Evolutionary conservation across 2,113 vertebrate genomes (phyloP), one percentile per base, ranked within the genome.

Genomic region (Morone chrysops): DNA sequence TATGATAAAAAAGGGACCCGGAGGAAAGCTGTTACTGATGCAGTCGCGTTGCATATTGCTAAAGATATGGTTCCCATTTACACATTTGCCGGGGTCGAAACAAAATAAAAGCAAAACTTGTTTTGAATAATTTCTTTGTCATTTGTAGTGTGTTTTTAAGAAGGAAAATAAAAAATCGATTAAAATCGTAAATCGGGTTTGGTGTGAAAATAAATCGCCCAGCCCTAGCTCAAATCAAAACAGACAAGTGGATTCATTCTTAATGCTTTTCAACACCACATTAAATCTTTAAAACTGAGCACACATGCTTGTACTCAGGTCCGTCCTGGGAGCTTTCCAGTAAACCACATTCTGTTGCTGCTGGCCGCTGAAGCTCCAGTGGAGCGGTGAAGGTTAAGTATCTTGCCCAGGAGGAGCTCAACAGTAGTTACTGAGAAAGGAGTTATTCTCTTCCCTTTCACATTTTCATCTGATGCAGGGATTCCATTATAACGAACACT

Each of bases 381-480:
- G 63, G 17, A 76, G 59, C 43, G 0, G 20, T 68, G 38, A 70
- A 81, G 60, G 70, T 71, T 51, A 65, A 80, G 81, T n/a, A 53
- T 62, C 22, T 71, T 13, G 0, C 61, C 11, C 18, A 12, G 38
- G 50, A 48, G 61, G 57, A 71, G 1, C 1, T 63, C 51, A 40
- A 76, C 60, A 63, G 45, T 48, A 56, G 41, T 51, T 67, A 43
- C 8, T 16, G 40, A 66, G 60, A 54, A 3, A 62, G 8, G 11
- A 63, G 4, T 47, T 43, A 0, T 25, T 72, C 6, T 31, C 13
- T 40, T 36, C 8, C 9, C 57, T 47, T 16, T 22, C 31, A 63
- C 18, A 31, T n/a, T 9, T 75, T 40, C 38, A 66, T 45, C 20
- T 65, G 62, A 12, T 51, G 2, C 56, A 38, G 67, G 13, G n/a